A percentile compares a stretch with the other conserved stretches of the same genome.
These are phyloP conservation scores for Ceratitis capitata DNA, from an alignment of 1,140 invertebrate genomes.

Conservation along the genomic window DNA sequence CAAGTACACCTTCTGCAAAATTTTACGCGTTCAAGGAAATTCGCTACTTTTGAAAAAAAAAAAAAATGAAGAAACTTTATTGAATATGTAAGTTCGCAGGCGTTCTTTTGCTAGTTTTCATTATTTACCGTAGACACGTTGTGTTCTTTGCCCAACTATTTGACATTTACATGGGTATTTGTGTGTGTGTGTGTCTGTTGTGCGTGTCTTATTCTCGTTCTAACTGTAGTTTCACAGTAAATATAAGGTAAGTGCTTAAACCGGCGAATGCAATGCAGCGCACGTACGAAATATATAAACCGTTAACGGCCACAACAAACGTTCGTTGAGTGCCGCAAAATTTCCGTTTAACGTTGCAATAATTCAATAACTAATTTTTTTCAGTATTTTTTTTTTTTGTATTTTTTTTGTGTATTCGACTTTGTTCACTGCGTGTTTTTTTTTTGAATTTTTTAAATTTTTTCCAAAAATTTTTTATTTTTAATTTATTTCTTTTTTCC, in stretches of 20 bases:
- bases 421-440: background rate
- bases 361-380: background rate
- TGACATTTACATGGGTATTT: background rate
- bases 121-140: background rate
- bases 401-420: background rate
- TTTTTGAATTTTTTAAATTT: no score
- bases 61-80: background rate
- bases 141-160: background rate
- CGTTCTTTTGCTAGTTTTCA: background rate
- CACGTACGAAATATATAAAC: constrained; percentile 9
- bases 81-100: background rate
- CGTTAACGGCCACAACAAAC: constrained; percentile 11
- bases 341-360: constrained; percentile 6
- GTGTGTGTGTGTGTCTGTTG: background rate
- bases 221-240: background rate
- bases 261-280: background rate
- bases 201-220: no score
- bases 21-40: background rate
- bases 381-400: no score
- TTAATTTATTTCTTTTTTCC: background rate
- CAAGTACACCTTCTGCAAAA: background rate
- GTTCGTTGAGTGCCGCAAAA: background rate
- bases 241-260: background rate
- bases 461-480: background rate
- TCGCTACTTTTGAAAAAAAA: background rate